Percentiles rank a stretch among this genome's conserved stretches.
Conservation (phyloP, 2,113 vertebrate genomes). For the Psilopogon haemacephalus region DNA sequence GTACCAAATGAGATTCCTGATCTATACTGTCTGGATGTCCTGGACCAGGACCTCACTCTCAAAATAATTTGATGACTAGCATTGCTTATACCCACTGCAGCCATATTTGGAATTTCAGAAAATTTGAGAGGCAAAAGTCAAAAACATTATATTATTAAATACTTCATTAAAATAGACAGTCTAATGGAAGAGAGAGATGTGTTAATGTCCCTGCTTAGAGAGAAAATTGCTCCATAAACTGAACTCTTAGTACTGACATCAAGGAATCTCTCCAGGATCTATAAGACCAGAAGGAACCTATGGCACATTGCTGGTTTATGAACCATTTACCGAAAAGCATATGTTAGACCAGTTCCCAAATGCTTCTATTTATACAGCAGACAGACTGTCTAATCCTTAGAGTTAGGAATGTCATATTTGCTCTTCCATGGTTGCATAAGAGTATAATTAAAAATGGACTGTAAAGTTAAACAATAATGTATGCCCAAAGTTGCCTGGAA, state of each 20-base stretch:
- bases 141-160: background rate
- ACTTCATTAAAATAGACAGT: background rate
- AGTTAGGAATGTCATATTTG: background rate
- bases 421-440: background rate
- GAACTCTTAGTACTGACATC: background rate
- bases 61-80: background rate
- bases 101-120: background rate
- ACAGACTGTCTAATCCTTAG: background rate
- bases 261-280: background rate
- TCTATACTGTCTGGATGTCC: background rate
- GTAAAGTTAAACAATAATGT: background rate
- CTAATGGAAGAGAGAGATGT: background rate
- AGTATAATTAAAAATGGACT: background rate
- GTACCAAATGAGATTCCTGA: background rate
- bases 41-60: background rate
- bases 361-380: conserved; percentile 4
- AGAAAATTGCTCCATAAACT: background rate
- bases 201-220: background rate
- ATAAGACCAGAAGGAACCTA: background rate
- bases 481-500: background rate
- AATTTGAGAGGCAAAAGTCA: background rate
- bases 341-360: background rate
- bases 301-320: background rate
- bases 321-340: background rate
- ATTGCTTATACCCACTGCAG: background rate